These are phyloP conservation scores for Phaonia tiefii DNA, from an alignment of 2,888 invertebrate genomes.

Conservation along the genomic window DNA sequence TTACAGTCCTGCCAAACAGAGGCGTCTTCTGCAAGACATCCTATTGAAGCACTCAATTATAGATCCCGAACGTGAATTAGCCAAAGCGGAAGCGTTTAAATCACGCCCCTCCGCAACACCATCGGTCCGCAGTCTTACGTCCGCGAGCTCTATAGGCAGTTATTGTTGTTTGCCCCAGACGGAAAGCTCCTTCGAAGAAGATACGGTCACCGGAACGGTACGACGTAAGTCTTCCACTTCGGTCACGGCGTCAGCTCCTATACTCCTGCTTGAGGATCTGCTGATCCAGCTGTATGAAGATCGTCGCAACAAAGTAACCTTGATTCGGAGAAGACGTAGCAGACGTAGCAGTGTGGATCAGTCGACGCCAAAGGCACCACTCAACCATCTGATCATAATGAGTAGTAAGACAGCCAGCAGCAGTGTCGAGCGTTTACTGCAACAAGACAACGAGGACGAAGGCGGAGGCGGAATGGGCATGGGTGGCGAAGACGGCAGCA, in stretches of 20 bases:
- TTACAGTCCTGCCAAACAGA: slow-evolving; percentile 77
- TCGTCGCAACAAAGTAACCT: slow-evolving; percentile 75
- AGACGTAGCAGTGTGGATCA: slow-evolving; percentile 68
- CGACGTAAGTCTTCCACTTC: slow-evolving; percentile 73
- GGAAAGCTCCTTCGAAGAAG: slow-evolving; percentile 69
- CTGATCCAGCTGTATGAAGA: slow-evolving; percentile 80
- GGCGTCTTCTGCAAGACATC: slow-evolving; percentile 76
- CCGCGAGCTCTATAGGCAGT: slow-evolving; percentile 68
- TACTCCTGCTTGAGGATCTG: slow-evolving; percentile 77
- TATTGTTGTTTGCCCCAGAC: slow-evolving; percentile 67
- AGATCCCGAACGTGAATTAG: slow-evolving; percentile 69
- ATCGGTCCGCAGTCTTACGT: slow-evolving; percentile 64
- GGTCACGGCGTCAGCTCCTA: slow-evolving; percentile 68
- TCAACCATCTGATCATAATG: slow-evolving; percentile 71
- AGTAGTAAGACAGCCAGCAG: slow-evolving; percentile 70
- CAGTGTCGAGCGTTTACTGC: slow-evolving; percentile 71
- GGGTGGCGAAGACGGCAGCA: slow-evolving; percentile 67
- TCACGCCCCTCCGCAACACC: slow-evolving; percentile 37
- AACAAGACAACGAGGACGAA: slow-evolving; percentile 66
- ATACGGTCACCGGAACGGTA: slow-evolving; percentile 69
- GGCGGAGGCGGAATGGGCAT: slow-evolving; percentile 37
- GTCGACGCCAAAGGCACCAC: slow-evolving; percentile 62
- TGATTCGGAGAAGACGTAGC: slow-evolving; percentile 73
- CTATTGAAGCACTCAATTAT: slow-evolving; percentile 75
- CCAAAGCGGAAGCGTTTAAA: slow-evolving; percentile 27